Base-by-base conservation (phyloP, 2,113 vertebrate species). In the Noturus placidus region DNA sequence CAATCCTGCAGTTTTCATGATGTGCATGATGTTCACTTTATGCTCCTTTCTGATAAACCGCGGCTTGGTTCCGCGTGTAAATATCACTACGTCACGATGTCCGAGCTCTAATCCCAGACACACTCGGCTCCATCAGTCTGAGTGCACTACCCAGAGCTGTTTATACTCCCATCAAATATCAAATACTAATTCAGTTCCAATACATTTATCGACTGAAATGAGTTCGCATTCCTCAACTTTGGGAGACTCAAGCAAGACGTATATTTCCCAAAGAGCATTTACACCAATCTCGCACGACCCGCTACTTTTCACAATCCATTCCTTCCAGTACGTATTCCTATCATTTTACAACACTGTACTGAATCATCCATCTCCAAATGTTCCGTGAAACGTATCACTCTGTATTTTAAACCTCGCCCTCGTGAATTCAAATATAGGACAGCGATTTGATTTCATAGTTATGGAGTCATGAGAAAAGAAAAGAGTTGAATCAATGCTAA, bases 141-240 rank as follows among this genome's bases (percentile, higher is more conserved):
- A 80, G 78, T 57, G 78, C 78, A 35, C 52, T 57, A 80, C 54
- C 54, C 30, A 19, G 78, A 57, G 78, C 52, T 57, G 78, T 56
- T 57, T 57, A 80, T 20, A 35, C 52, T 33, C 30, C 78, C 78
- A 80, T 35, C 78, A 33, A 17, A 3, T 80, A 80, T 80, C 78
- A 56, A 57, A 80, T 80, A 56, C 78, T 80, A 80, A 80, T 57
- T 22, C 52, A 13, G 78, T 80, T 57, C 57, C 52, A 2, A 80
- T 80, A 80, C 54, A 80, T 80, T 80, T 80, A 80, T 80, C 78
- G 78, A 57, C n/a, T 22, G 54, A 56, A 54, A 79, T 9, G 14
- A 79, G 27, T 79, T 54, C 3, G 0, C 52, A 5, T 57, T 22
- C 33, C 78, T 56, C 1, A 35, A 57, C 78, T 54, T 79, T 54